A percentile compares a stretch with the other conserved stretches of the same genome.
Evolutionary conservation across 2,113 vertebrate species (phyloP).

Genomic region (Antennarius striatus): DNA sequence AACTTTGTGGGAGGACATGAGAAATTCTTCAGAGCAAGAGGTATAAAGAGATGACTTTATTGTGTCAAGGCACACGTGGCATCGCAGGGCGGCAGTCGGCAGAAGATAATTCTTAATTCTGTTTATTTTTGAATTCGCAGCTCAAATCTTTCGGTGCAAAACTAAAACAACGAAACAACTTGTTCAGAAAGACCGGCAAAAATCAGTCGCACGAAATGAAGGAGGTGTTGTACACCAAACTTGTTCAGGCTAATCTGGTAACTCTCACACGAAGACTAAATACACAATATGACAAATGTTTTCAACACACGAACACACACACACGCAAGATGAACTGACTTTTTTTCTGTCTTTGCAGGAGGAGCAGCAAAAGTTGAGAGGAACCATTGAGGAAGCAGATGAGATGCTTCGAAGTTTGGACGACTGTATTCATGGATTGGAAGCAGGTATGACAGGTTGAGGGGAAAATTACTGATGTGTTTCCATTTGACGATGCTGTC

Average conservation of each 20-base stretch:
- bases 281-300: too few relatives aligned
- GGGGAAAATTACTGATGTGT: too few relatives aligned
- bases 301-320: too few relatives aligned
- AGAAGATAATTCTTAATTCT: neutral
- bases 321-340: neutral
- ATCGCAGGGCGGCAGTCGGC: too few relatives aligned
- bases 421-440: conserved; percentile 66
- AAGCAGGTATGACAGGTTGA: conserved; percentile 61
- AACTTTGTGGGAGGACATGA: conserved; percentile 68
- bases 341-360: conserved; percentile 51
- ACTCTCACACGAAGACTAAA: neutral
- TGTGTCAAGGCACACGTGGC: neutral
- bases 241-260: conserved; percentile 66
- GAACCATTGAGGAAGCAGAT: conserved; percentile 61
- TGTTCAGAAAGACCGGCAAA: conserved; percentile 76
- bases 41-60: conserved; percentile 45
- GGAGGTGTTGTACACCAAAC: conserved; percentile 63
- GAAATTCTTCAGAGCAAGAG: conserved; percentile 66
- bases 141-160: conserved; percentile 69
- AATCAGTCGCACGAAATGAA: conserved; percentile 75
- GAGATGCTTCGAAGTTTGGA: conserved; percentile 69
- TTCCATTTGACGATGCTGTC: too few relatives aligned
- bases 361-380: conserved; percentile 63
- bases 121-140: conserved; percentile 54
- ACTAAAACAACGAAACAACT: conserved; percentile 72